Evolutionary conservation across 2,888 invertebrate species (phyloP), one percentile per base, ranked within the genome.

Genomic region (Omphaloscelis lunosa): DNA sequence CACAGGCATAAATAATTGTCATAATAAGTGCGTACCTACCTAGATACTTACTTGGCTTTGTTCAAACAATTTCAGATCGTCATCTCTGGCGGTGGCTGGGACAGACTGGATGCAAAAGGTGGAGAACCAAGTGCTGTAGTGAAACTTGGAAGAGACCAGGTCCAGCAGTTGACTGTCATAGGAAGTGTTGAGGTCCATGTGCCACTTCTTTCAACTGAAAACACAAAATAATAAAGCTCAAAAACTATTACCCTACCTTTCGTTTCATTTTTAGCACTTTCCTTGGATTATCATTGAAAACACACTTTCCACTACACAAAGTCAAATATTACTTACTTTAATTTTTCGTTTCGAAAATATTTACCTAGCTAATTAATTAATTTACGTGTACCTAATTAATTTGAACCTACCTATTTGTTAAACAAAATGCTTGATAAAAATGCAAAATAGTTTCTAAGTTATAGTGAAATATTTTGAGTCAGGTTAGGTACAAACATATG

Each of bases 171-270:
- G 2, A 15, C 23, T 48, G n/a, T 3, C 12, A 15, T 17, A n/a
- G 48, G 20, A 3, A 48, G 12, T n/a, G 1, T 17, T 68, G 12
- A 29, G 56, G 17, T 48, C 9, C 15, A 27, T 17, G 5, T 51
- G 29, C 41, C 15, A 29, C 5, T 17, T 39, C 17, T 15, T 68
- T 23, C 27, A 72, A 15, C 59, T 77, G 29, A 27, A 77, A 61
- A 69, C 11, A n/a, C 0, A 68, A n/a, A 8, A 48, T 7, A 6
- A 12, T 7, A 12, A 23, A 27, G 20, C 4, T 23, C 1, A 20
- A 27, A 3, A 7, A n/a, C 41, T 34, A 17, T 11, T 23, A 45
- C 17, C 12, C 11, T n/a, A 20, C 20, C 15, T 8, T 41, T 61
- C 0, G 5, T 39, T 53, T 41, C 11, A 4, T 27, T 53, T 45